Evolutionary conservation across 2,888 invertebrate species (phyloP), one percentile per base, ranked within the genome.

Genomic region (Bembecia ichneumoniformis): DNA sequence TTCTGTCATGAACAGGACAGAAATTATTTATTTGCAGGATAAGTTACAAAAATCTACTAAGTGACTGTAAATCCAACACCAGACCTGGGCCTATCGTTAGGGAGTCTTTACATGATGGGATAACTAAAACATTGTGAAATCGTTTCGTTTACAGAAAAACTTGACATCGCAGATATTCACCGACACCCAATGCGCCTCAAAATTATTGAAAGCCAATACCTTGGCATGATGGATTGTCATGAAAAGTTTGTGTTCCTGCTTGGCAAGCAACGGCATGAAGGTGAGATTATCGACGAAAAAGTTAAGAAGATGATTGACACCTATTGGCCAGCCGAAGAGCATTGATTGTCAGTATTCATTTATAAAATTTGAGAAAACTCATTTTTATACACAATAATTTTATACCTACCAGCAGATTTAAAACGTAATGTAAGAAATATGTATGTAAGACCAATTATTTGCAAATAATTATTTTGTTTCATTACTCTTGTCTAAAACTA

Each of bases 211-310:
- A 62, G 63, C 3, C 69, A 71, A 46, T 80, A 77, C 58, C 63
- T 83, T 1, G 78, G 72, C 43, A 77, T 82, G 79, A 79, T 82
- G 77, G 82, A 82, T 62, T 82, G 83, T 51, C 73, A 74, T 51
- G 81, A 82, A 56, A 77, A 75, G 58, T 77, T 78, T 53, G 71
- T 79, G 15, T 80, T 82, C 59, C 62, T 82, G 35, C 58, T 83
- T 36, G 77, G 76, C 16, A 76, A 71, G 54, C 74, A 77, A 47
- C 68, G 68, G 1, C 70, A 71, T 0, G 65, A 68, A 40, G 71
- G 69, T 43, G 66, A 68, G 40, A 64, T 69, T n/a, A 52, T 73
- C 0, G 74, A 77, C 53, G 74, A 74, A 3, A 65, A 64, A 15
- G 64, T 81, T 46, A 69, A 70, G 59, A 71, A 76, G 51, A 70